phyloP scores from a whole-genome alignment of 2,888 invertebrate species.

The Cerastis rubricosa region DNA sequence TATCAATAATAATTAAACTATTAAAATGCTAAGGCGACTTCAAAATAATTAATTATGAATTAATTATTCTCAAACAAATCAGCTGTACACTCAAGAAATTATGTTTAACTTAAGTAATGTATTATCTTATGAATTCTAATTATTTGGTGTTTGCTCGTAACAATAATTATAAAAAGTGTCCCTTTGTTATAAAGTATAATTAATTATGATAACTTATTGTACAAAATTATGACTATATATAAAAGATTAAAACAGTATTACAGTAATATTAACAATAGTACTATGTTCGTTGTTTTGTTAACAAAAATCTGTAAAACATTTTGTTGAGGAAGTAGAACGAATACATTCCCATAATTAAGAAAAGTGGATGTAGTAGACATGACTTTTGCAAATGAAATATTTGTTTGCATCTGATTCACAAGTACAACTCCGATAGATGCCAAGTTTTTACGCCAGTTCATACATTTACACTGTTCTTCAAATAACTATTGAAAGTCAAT shows the following conservation, averaged over 20 bases:
- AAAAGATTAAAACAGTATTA: background rate
- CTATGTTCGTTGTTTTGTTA: conserved; percentile 8
- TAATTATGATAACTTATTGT: conserved; percentile 15
- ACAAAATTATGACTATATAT: conserved; percentile 26
- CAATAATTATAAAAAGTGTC: conserved; percentile 39
- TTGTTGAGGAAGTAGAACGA: background rate
- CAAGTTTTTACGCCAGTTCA: background rate
- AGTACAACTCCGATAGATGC: background rate
- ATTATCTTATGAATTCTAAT: conserved; percentile 56
- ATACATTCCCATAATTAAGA: conserved; percentile 14
- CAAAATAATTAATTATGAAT: conserved; percentile 55
- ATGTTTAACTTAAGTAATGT: conserved; percentile 35
- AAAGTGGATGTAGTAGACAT: background rate
- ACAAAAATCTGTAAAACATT: conserved; percentile 6
- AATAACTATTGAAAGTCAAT: background rate
- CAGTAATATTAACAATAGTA: background rate
- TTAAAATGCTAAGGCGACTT: conserved; percentile 69
- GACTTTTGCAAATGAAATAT: conserved; percentile 25
- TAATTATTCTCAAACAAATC: conserved; percentile 53
- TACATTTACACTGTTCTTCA: background rate
- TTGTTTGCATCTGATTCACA: conserved; percentile 23
- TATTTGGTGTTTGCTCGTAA: conserved; percentile 65
- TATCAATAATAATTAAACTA: conserved; percentile 66
- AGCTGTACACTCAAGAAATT: conserved; percentile 46
- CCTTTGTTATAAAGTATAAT: conserved; percentile 15